Percentiles rank a stretch among this genome's conserved stretches.
phyloP scores from a whole-genome alignment of 2,113 vertebrate species.

The Neotragus moschatus region DNA sequence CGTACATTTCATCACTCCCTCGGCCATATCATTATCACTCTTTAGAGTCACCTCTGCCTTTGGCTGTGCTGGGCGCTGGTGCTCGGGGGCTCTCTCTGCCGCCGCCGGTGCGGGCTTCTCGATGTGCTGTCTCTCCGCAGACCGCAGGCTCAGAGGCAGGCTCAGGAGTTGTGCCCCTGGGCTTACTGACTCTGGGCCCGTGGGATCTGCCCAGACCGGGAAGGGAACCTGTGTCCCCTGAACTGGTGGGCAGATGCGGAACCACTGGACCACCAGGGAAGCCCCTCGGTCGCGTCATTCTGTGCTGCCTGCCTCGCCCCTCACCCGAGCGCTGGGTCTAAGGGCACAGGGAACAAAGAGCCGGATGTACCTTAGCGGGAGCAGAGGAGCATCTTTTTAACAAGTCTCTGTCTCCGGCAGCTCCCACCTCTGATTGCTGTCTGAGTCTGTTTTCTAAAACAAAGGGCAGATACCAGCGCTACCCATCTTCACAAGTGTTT shows the following conservation, averaged over 20 bases:
- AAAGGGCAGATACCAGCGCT: background rate
- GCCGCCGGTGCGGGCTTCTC: no score
- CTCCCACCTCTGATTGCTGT: no score
- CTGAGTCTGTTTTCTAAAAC: background rate
- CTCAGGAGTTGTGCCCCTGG: no score
- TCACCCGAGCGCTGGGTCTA: background rate
- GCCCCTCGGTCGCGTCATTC: background rate
- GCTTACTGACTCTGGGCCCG: no score
- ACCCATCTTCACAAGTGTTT: background rate
- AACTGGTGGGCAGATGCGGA: no score
- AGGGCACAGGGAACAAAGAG: background rate
- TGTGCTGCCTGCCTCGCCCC: background rate
- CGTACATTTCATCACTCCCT: background rate
- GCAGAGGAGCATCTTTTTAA: background rate
- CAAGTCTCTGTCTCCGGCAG: background rate
- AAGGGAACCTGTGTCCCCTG: no score
- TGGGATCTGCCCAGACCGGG: no score
- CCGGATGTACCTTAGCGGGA: background rate
- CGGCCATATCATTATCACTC: fast-evolving
- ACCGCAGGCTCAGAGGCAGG: no score
- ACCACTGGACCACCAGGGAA: background rate
- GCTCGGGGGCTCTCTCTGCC: no score
- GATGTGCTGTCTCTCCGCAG: no score
- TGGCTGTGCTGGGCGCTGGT: no score
- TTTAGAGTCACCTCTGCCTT: no score